A percentile compares a stretch with the other conserved stretches of the same genome.
phyloP scores from a whole-genome alignment of 2,113 vertebrate genomes.

The Butastur rufipennis region DNA sequence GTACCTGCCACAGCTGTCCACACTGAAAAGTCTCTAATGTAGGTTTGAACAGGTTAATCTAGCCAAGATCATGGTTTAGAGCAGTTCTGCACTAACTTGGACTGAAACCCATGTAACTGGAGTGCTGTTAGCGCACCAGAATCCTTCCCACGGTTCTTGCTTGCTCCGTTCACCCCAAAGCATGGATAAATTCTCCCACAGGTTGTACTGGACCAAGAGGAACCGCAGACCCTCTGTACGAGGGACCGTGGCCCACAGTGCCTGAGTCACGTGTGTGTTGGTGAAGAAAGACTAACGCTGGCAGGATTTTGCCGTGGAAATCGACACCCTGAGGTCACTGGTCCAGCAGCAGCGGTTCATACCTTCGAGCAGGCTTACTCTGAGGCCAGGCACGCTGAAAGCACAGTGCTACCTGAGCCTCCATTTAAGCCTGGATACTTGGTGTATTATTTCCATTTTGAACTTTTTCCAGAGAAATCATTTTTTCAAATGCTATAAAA shows the following conservation, averaged over 20 bases:
- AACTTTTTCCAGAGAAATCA: background rate
- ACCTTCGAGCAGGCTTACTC: background rate
- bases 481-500: slow-evolving; percentile 22
- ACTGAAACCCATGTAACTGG: background rate
- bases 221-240: background rate
- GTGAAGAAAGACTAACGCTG: background rate
- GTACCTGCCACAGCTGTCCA: background rate
- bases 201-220: background rate
- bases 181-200: background rate
- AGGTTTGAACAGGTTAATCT: background rate
- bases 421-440: background rate
- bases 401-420: background rate
- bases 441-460: background rate
- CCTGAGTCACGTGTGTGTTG: fast-evolving
- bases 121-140: background rate
- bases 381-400: background rate
- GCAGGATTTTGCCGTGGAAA: background rate
- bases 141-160: background rate
- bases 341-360: background rate
- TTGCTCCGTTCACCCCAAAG: background rate
- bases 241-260: fast-evolving
- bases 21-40: background rate
- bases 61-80: background rate
- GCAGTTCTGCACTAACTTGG: background rate
- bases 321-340: background rate